These are phyloP conservation scores for Anableps anableps DNA, from an alignment of 2,797 vertebrate species.

Conservation along the genomic window DNA sequence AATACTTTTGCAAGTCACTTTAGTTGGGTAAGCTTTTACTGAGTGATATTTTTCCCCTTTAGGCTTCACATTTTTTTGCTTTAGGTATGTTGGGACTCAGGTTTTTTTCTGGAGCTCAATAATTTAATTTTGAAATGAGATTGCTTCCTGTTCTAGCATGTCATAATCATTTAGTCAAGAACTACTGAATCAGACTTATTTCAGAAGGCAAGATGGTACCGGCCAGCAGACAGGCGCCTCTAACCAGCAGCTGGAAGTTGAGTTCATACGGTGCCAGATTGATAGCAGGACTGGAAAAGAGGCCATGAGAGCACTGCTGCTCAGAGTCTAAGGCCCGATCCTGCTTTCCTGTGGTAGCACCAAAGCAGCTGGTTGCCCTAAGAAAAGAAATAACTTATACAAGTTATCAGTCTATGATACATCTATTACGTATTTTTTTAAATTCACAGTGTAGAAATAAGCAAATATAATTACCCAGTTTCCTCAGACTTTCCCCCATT, in stretches of 20 bases:
- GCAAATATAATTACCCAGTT: slow-evolving; percentile 68
- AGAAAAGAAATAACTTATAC: neutral
- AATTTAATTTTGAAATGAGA: slow-evolving; percentile 7
- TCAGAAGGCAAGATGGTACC: slow-evolving; percentile 74
- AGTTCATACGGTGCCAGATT: slow-evolving; percentile 92
- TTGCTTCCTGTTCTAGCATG: slow-evolving; percentile 7
- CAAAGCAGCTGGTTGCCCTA: slow-evolving; percentile 93
- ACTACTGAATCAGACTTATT: slow-evolving; percentile 30
- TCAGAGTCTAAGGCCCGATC: slow-evolving; percentile 69
- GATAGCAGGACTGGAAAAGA: slow-evolving; percentile 86
- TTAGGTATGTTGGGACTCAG: slow-evolving; percentile 6
- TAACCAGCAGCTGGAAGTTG: slow-evolving; percentile 93
- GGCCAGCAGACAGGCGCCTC: slow-evolving; percentile 94
- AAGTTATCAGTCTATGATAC: neutral
- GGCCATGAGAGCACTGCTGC: slow-evolving; percentile 78
- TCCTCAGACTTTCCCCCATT: slow-evolving; percentile 89
- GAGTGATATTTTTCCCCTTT: neutral
- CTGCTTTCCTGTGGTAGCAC: slow-evolving; percentile 80
- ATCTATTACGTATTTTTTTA: neutral
- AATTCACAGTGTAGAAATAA: neutral
- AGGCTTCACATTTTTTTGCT: neutral
- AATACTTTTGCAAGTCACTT: neutral
- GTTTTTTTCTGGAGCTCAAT: slow-evolving; percentile 7
- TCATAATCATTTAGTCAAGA: slow-evolving; percentile 17
- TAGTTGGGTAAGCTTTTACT: neutral